Evolutionary conservation across 2,888 invertebrate genomes (phyloP), one percentile per base, ranked within the genome.

Genomic region (Dendrolimus houi): DNA sequence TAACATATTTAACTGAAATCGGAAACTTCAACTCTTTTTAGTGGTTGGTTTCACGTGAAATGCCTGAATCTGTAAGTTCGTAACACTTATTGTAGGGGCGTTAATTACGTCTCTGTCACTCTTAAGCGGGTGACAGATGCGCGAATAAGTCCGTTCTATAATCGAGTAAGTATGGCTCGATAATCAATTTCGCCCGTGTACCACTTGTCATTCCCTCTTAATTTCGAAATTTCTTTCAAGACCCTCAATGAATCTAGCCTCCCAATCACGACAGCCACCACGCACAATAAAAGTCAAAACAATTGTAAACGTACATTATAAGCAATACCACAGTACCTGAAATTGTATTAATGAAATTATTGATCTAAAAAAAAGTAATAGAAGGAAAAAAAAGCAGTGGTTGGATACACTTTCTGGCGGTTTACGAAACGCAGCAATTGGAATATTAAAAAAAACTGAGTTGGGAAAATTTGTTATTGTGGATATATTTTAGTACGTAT

Each of bases 271-370:
- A 78, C 79, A 79, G 79, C 80, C 81, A 77, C 74, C 74, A 60
- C 61, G 59, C 59, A 61, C 63, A 65, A 63, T 70, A 68, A 75
- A 76, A 77, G 75, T 77, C 74, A 77, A 78, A 81, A 76, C 80
- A 82, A 76, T 81, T 84, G 85, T 85, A 84, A 78, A 75, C 47
- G 52, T 41, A n/a, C 54, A 57, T 29, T 29, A 55, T 87, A 87
- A 88, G 87, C 87, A 88, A 87, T 88, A 88, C 85, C 84, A 82
- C 83, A 83, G 88, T 88, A 88, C 87, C 88, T 87, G 88, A 87
- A 77, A 80, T 77, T 79, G 47, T 47, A 47, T 69, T 70, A 73
- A 74, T 73, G 77, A 80, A 77, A 78, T 71, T 64, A 73, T 74
- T 64, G 70, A 70, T 70, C 71, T 72, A 79, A 79, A 78, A 77